These are phyloP conservation scores for Eidolon helvum DNA, from an alignment of 2,113 vertebrate species.

Conservation along the genomic window DNA sequence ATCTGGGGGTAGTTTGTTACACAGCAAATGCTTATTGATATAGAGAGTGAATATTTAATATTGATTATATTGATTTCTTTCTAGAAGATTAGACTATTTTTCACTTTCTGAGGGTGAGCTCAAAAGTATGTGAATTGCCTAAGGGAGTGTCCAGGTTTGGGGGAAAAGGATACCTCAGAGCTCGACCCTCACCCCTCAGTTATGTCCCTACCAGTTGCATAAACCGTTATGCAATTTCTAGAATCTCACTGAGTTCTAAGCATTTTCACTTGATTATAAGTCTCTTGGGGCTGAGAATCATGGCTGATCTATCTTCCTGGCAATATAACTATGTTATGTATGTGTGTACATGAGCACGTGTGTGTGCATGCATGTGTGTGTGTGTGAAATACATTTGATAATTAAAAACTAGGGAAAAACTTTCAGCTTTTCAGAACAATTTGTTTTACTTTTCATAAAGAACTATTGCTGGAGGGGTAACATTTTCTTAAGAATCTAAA, in stretches of 20 bases:
- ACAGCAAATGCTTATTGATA: neutral
- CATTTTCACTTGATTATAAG: neutral
- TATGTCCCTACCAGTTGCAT: neutral
- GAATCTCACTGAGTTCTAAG: neutral
- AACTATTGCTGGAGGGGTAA: neutral
- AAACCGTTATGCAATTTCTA: neutral
- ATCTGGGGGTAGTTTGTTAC: neutral
- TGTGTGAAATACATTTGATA: neutral
- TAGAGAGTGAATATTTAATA: neutral
- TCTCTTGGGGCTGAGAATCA: neutral
- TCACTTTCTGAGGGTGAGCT: neutral
- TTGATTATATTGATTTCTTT: neutral
- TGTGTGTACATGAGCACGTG: neutral
- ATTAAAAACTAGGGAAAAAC: constrained; percentile 20
- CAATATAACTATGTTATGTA: neutral
- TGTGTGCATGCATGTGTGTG: neutral
- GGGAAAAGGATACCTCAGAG: neutral
- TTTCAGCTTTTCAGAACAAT: constrained; percentile 13
- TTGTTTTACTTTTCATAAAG: constrained; percentile 26
- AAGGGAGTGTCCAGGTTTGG: neutral
- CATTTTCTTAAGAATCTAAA: constrained; percentile 18
- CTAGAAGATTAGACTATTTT: neutral
- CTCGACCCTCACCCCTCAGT: neutral
- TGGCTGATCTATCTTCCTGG: neutral
- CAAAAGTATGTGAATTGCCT: neutral